These are phyloP conservation scores for Sandelia bainsii DNA, from an alignment of 2,797 vertebrate genomes.

Conservation along the genomic window DNA sequence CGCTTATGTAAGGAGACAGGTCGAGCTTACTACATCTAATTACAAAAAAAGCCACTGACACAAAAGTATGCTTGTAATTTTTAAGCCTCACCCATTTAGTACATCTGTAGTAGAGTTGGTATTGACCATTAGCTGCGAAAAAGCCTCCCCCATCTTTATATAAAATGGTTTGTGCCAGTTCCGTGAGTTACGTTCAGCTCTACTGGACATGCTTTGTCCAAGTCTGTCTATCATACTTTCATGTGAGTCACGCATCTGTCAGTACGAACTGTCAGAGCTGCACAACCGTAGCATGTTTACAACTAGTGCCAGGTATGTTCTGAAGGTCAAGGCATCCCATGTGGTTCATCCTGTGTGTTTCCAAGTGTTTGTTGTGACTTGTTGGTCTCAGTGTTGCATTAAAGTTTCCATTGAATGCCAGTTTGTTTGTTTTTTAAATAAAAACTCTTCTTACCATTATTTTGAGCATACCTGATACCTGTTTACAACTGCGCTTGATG, in stretches of 20 bases:
- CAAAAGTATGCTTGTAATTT: background rate
- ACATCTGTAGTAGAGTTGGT: background rate
- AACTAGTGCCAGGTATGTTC: slow-evolving; percentile 14
- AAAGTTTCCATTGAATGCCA: slow-evolving; percentile 2
- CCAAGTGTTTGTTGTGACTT: slow-evolving; percentile 37
- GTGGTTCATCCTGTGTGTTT: background rate
- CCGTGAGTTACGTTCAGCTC: slow-evolving; percentile 32
- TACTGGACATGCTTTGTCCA: slow-evolving; percentile 32
- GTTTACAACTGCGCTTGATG: too few species aligned
- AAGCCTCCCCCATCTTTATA: slow-evolving; percentile 23
- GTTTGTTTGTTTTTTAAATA: background rate
- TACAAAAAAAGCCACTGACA: slow-evolving; percentile 8
- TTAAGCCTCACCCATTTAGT: background rate
- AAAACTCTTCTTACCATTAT: background rate
- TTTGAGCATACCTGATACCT: background rate
- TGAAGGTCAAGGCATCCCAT: slow-evolving; percentile 22
- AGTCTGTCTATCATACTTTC: slow-evolving; percentile 33
- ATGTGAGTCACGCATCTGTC: slow-evolving; percentile 67
- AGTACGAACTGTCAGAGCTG: slow-evolving; percentile 27
- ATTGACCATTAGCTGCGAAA: background rate
- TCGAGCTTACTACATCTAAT: background rate
- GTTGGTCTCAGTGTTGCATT: slow-evolving; percentile 1
- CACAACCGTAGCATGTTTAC: background rate
- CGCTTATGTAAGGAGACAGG: background rate
- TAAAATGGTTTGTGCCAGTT: slow-evolving; percentile 27